A percentile compares a stretch with the other conserved stretches of the same genome.
phyloP scores from a whole-genome alignment of 2,113 vertebrate species.

The Chloroceryle aenea region DNA sequence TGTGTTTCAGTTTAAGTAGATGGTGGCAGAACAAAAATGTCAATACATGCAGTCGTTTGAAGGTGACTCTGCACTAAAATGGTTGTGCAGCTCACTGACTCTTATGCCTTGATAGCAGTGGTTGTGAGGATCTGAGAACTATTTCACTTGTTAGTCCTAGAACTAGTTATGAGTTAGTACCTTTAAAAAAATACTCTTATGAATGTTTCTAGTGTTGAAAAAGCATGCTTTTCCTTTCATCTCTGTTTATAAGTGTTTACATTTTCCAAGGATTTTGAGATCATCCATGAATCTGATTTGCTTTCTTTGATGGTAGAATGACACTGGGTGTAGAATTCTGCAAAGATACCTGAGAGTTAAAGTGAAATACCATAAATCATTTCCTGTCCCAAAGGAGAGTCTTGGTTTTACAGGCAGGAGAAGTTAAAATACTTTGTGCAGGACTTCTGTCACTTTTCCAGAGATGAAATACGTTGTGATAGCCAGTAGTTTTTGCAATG shows the following conservation, averaged over 20 bases:
- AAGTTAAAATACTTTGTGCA: not conserved
- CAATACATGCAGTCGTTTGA: fast-evolving
- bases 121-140: not conserved
- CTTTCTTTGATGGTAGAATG: not conserved
- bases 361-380: not conserved
- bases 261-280: not conserved
- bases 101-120: not conserved
- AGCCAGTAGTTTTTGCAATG: not conserved
- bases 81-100: not conserved
- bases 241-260: not conserved
- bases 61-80: not conserved
- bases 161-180: not conserved
- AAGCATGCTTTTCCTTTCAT: not conserved
- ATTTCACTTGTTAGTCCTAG: not conserved
- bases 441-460: not conserved
- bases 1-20: not conserved
- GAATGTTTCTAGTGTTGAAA: not conserved
- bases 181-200: not conserved
- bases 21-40: not conserved
- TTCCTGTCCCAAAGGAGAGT: not conserved
- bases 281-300: not conserved
- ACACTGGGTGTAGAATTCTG: not conserved
- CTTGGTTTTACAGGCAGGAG: not conserved
- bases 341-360: not conserved
- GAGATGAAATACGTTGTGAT: not conserved